phyloP scores from a whole-genome alignment of 1,140 invertebrate species.

The Papilio machaon region DNA sequence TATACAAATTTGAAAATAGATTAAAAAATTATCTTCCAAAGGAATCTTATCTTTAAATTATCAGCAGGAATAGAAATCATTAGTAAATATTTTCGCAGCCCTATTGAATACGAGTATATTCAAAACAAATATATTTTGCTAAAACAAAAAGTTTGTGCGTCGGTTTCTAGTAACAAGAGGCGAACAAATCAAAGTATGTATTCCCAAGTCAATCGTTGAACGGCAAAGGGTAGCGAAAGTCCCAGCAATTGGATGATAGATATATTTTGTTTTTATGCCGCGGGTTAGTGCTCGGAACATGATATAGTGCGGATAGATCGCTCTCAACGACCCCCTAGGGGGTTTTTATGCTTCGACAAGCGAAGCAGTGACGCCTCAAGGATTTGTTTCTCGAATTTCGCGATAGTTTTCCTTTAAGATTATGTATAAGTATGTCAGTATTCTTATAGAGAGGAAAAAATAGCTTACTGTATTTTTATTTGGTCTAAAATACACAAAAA shows the following conservation, averaged over 20 bases:
- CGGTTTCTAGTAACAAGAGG: constrained; percentile 21
- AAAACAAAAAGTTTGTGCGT: constrained; percentile 31
- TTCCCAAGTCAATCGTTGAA: constrained; percentile 39
- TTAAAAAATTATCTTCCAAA: no score
- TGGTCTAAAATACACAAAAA: no score
- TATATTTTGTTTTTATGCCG: constrained; percentile 37
- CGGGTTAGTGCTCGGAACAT: constrained; percentile 32
- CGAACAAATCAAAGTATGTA: constrained; percentile 37
- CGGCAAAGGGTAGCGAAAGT: constrained; percentile 33
- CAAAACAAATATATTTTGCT: constrained; percentile 8
- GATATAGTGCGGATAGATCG: constrained; percentile 44
- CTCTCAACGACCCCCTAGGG: constrained; percentile 74
- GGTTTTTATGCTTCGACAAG: constrained; percentile 66
- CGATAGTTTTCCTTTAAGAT: constrained; percentile 22
- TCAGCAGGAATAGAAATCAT: no score
- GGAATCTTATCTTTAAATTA: not conserved
- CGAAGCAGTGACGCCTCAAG: constrained; percentile 47
- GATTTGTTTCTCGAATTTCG: constrained; percentile 29
- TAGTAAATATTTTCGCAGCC: not conserved
- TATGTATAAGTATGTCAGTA: not conserved
- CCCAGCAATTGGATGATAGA: constrained; percentile 39
- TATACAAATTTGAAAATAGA: no score
- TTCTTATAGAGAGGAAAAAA: not conserved
- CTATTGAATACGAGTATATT: constrained; percentile 7
- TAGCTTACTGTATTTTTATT: not conserved